Base-by-base conservation (phyloP, 2,797 vertebrate genomes). In the Falco naumanni region DNA sequence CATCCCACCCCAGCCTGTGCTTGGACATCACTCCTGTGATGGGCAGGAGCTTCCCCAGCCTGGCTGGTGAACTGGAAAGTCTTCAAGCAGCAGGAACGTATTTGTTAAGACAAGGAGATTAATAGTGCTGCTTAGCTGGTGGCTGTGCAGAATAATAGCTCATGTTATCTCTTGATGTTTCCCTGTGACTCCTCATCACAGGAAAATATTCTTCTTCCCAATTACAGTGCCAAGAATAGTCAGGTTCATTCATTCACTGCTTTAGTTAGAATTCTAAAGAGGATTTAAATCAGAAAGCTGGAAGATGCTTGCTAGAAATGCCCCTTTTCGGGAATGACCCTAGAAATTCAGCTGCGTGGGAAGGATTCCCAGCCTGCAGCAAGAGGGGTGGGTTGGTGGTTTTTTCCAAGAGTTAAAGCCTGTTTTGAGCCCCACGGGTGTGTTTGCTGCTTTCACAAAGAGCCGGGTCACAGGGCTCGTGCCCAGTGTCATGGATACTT, bases 181-280 rank as follows among this genome's bases (percentile, higher is more conserved):
- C 48, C 45, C 25, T 25, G 37, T 1, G 4, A 34, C 6, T 31
- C n/a, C 37, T 63, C 78, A 26, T 7, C 1, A 2, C 8, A 14
- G 53, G 18, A 75, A 25, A 65, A 68, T 10, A 31, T 9, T 39
- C 39, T 34, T 61, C 65, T 31, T 71, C 72, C 33, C 5, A 5
- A 11, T 19, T 19, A 3, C 0, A 15, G 50, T 6, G 25, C 61
- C 77, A 41, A 47, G 53, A 87, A 57, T 25, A 33, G 57, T 10
- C 1, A 0, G 7, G 20, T 61, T 84, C 11, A 2, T 81, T 77
- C 57, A 6, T 53, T 45, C 22, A 6, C 21, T 0, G 0, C 25
- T 18, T 33, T 10, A 28, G 29, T 14, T 76, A 9, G 18, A 47
- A 19, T 19, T 26, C 37, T 14, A 7, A n/a, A 45, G 43, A 60